Evolutionary conservation across 2,888 invertebrate species (phyloP), one percentile per base, ranked within the genome.

Genomic region (Caenorhabditis sp.): DNA sequence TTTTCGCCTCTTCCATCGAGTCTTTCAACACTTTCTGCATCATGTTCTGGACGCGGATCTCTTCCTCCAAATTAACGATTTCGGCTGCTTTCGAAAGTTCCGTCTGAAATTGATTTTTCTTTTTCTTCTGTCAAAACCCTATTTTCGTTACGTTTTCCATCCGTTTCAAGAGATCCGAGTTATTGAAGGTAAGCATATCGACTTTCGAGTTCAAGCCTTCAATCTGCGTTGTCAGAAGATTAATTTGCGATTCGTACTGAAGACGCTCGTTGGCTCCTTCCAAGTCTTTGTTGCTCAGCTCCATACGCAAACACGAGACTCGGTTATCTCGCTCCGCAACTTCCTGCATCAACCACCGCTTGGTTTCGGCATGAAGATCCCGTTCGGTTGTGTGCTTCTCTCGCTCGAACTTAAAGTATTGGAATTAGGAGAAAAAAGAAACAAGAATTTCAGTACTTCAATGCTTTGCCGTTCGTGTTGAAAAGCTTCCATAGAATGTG

Each of bases 281-380:
- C n/a, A 78, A 35, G 15, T 82, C 77, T 32, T 69, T 77, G 65
- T 64, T 64, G 64, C 77, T 72, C 18, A 62, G 55, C 56, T 88
- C 86, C 11, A 89, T 47, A 6, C 86, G 74, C n/a, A 89, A 61
- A n/a, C 77, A 65, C 9, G 87, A 80, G 6, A 89, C 81, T 51
- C 79, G 82, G 50, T 76, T 84, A 65, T 89, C 89, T 8, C 87
- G 69, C 15, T 88, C 85, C 1, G 85, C 67, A 9, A 89, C 74
- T 71, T 89, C 89, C 11, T 87, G 82, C 72, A 83, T 70, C 15
- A 83, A 62, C 84, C 84, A 86, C 22, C 61, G 79, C 56, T 74
- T 81, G 26, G 83, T 70, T 37, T 86, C 84, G 13, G 69, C 78
- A 40, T 78, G 65, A 24, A 86, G 37, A 28, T 67, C 58, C 0